These are phyloP conservation scores for Diloba caeruleocephala DNA, from an alignment of 2,888 invertebrate genomes.

Conservation along the genomic window DNA sequence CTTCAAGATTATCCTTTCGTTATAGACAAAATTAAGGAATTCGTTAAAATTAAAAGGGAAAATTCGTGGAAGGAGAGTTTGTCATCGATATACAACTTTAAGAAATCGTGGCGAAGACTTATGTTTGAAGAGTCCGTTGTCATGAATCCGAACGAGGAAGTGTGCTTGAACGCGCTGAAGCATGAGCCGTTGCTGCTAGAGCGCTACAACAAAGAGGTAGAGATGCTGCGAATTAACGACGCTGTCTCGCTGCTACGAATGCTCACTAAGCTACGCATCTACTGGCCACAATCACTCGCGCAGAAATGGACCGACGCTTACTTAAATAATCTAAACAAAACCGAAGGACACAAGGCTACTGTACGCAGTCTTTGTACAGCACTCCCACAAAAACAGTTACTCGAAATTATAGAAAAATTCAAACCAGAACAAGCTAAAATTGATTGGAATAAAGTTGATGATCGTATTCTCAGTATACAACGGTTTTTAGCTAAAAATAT, in stretches of 20 bases:
- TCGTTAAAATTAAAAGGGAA: conserved; percentile 61
- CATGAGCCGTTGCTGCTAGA: conserved; percentile 69
- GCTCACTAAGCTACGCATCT: conserved; percentile 70
- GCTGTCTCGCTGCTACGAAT: conserved; percentile 57
- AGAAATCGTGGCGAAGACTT: conserved; percentile 72
- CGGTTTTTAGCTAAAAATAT: conserved; percentile 74
- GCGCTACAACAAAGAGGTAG: conserved; percentile 58
- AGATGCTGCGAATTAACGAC: conserved; percentile 58
- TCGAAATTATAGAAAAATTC: conserved; percentile 66
- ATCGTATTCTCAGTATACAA: conserved; percentile 66
- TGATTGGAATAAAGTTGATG: conserved; percentile 68
- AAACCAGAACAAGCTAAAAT: conserved; percentile 70
- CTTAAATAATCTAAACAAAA: conserved; percentile 54
- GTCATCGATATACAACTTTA: conserved; percentile 66
- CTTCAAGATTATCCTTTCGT: conserved; percentile 64
- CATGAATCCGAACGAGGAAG: conserved; percentile 64
- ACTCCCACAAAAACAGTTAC: conserved; percentile 58
- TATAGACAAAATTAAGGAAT: conserved; percentile 64
- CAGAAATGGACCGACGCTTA: conserved; percentile 63
- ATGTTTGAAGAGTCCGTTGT: conserved; percentile 74
- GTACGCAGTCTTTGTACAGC: conserved; percentile 67
- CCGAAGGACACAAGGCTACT: conserved; percentile 63
- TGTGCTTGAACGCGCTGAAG: conserved; percentile 75
- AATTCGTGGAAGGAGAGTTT: conserved; percentile 62
- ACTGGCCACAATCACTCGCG: conserved; percentile 68